Conservation (phyloP, 37 sponge, comb jelly and placozoan species). For the Halichondria panicea region DNA sequence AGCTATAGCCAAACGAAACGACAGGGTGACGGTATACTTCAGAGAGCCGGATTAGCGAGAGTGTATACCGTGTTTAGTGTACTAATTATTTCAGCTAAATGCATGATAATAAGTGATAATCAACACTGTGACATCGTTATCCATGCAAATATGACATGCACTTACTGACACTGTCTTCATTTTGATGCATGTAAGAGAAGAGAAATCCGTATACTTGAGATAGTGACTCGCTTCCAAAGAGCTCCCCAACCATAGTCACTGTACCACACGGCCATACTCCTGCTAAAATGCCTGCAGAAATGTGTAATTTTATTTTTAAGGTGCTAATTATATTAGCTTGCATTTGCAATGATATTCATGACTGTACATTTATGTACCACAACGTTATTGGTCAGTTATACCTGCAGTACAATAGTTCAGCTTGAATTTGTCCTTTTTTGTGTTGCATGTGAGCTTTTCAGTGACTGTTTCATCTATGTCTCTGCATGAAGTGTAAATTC, state of each 20-base stretch:
- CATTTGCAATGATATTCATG: too few species aligned
- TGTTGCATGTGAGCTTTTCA: slow-evolving; percentile 24
- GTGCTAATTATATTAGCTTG: too few species aligned
- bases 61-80: too few species aligned
- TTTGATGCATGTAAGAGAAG: slow-evolving; percentile 15
- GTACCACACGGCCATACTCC: slow-evolving; percentile 57
- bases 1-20: too few species aligned
- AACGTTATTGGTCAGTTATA: background rate
- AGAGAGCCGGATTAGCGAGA: too few species aligned
- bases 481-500: background rate
- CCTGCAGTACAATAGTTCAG: slow-evolving; percentile 44
- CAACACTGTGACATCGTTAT: too few species aligned
- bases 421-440: slow-evolving; percentile 24
- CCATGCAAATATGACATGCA: background rate
- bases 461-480: background rate
- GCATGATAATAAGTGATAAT: too few species aligned
- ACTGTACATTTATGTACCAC: too few species aligned
- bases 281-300: slow-evolving; percentile 26
- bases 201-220: slow-evolving; percentile 33
- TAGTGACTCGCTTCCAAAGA: slow-evolving; percentile 18
- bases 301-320: too few species aligned
- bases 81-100: too few species aligned
- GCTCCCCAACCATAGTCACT: slow-evolving; percentile 18
- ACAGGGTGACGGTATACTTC: too few species aligned
- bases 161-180: slow-evolving; percentile 8